A percentile compares a stretch with the other conserved stretches of the same genome.
phyloP scores from a whole-genome alignment of 2,113 vertebrate species.

The Odontesthes bonariensis region DNA sequence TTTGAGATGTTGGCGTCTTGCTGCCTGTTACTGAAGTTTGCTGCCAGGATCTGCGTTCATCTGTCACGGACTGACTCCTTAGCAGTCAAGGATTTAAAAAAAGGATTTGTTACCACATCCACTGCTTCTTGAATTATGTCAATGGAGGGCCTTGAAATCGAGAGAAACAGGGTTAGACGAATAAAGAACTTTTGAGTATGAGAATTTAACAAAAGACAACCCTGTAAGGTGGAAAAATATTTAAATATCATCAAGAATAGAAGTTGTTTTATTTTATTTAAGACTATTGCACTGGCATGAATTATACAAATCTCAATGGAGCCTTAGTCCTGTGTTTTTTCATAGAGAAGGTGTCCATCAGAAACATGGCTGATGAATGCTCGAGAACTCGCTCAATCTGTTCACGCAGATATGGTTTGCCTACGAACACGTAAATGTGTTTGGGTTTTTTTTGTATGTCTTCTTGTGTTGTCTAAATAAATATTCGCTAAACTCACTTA shows the following conservation, averaged over 20 bases:
- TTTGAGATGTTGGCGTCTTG: constrained; percentile 40
- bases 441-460: constrained; percentile 26
- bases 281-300: constrained; percentile 55
- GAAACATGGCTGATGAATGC: constrained; percentile 16
- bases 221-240: background rate
- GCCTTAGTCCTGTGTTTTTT: constrained; percentile 32
- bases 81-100: background rate
- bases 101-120: background rate
- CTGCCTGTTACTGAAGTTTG: constrained; percentile 42
- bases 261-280: constrained; percentile 29
- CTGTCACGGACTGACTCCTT: constrained; percentile 5
- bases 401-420: constrained; percentile 44
- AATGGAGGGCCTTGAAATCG: constrained; percentile 30
- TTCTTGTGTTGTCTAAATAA: constrained; percentile 30
- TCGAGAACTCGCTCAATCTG: background rate
- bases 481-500: constrained; percentile 27
- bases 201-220: too few relatives aligned
- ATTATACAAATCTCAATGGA: constrained; percentile 29
- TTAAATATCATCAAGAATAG: background rate
- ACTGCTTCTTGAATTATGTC: constrained; percentile 1
- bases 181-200: constrained; percentile 13
- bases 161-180: background rate
- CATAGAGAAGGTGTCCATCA: constrained; percentile 27
- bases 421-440: constrained; percentile 32
- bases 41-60: constrained; percentile 41